These are phyloP conservation scores for Phalacrocorax aristotelis DNA, from an alignment of 2,113 vertebrate species.

Conservation along the genomic window DNA sequence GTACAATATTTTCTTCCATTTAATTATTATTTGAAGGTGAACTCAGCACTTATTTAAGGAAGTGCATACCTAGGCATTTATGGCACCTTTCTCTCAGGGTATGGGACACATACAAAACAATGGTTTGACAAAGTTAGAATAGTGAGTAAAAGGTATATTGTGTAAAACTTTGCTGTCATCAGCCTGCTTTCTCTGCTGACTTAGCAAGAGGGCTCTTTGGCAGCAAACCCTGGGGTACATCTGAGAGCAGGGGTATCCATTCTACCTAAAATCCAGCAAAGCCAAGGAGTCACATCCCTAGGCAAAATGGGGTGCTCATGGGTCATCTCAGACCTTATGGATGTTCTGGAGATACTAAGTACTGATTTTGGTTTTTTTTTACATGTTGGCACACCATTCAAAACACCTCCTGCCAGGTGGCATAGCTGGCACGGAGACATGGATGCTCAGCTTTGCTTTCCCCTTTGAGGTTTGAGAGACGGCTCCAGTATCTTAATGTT, in stretches of 20 bases:
- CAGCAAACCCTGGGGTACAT: not conserved
- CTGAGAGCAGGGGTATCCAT: not conserved
- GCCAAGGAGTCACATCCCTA: not conserved
- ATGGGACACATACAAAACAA: not conserved
- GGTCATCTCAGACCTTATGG: not conserved
- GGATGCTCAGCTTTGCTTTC: not conserved
- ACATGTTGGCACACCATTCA: not conserved
- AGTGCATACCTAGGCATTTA: not conserved
- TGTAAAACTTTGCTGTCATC: not conserved
- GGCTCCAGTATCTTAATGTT: not conserved
- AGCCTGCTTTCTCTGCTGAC: not conserved
- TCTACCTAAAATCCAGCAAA: not conserved
- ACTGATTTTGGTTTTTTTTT: not conserved
- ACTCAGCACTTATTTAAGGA: not conserved
- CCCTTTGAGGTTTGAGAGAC: not conserved
- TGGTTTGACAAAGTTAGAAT: not conserved
- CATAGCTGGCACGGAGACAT: not conserved
- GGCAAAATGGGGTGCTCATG: not conserved
- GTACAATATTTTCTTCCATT: conserved; percentile 7
- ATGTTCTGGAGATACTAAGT: not conserved
- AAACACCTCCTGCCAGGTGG: not conserved
- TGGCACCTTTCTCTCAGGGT: not conserved
- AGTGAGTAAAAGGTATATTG: not conserved
- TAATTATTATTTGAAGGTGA: conserved; percentile 43
- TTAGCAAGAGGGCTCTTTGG: not conserved